These are phyloP conservation scores for Mesoclemmys tuberculata DNA, from an alignment of 2,113 vertebrate genomes.

Conservation along the genomic window DNA sequence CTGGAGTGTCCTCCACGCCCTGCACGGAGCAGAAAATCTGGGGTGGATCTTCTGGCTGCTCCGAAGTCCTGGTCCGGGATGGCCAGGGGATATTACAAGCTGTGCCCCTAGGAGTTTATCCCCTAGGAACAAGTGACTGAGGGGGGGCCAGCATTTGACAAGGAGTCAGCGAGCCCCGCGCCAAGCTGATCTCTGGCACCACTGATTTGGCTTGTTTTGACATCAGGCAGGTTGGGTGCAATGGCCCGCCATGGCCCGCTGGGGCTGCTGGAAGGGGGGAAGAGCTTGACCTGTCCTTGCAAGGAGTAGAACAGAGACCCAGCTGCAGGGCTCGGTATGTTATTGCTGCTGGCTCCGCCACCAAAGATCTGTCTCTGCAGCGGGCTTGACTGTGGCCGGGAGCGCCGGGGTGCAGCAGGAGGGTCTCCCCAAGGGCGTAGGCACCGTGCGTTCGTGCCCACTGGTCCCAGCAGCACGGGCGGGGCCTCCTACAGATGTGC, in stretches of 20 bases:
- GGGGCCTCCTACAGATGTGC: not conserved
- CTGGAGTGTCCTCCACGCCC: not conserved
- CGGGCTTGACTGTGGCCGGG: fast-evolving
- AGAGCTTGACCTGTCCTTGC: not conserved
- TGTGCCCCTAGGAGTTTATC: not conserved
- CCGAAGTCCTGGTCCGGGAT: not conserved
- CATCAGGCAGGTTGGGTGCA: not conserved
- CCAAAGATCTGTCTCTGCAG: not conserved
- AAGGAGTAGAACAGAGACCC: fast-evolving
- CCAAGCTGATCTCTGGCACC: not conserved
- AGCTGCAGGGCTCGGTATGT: not conserved
- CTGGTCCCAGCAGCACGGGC: fast-evolving
- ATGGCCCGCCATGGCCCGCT: not conserved
- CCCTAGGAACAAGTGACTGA: too few relatives aligned
- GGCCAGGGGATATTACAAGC: not conserved
- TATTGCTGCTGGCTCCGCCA: not conserved
- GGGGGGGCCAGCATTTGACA: too few relatives aligned
- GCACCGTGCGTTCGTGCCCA: fast-evolving
- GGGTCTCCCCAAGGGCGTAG: fast-evolving
- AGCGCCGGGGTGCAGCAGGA: fast-evolving
- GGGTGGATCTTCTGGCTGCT: not conserved
- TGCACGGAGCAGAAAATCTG: not conserved
- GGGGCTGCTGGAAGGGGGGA: not conserved
- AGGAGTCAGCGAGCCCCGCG: too few relatives aligned
- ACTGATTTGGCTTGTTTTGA: too few relatives aligned